Evolutionary conservation across 2,113 vertebrate species (phyloP), one percentile per base, ranked within the genome.

Genomic region (Pterocles gutturalis): DNA sequence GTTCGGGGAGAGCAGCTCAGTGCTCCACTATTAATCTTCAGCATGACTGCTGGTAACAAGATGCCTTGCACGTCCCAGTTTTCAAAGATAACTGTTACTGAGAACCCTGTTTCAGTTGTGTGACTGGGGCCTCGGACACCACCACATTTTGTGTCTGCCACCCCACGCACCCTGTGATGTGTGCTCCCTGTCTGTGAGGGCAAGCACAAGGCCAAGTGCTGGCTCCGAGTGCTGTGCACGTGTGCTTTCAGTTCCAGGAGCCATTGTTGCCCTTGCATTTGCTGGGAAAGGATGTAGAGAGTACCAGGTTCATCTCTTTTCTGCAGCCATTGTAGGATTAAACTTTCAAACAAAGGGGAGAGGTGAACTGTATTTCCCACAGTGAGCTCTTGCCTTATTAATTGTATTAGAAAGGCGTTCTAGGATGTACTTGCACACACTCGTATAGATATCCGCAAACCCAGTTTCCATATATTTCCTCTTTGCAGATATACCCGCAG

Each of bases 1-100:
- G 90, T 76, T 73, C 3, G 4, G 58, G 66, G 81, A 90, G 73
- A 94, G 31, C 49, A 83, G 92, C 73, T 91, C 80, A 22, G 48
- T 53, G 88, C 93, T 92, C 88, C 60, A 24, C 88, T 67, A 71
- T 92, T 94, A 83, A 90, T 92, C 88, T 93, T 64, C 54, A 69
- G 48, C 34, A 54, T 54, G 86, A 55, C 93, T 78, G 67, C 76
- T 93, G 83, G 93, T 93, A 93, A 95, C 38, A 2, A 94, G 88
- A 66, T 92, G 83, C 90, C 83, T 81, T 25, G 61, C 51, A n/a
- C 8, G 0, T 87, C 71, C 76, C 3, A 5, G 10, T 90, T 94
- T 92, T 97, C 94, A 89, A 83, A 96, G 86, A 5, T 67, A 64
- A 58, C 80, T n/a, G 83, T 76, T 86, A 24, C 55, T 79, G 83